A percentile compares a stretch with the other conserved stretches of the same genome.
Conservation (phyloP, 2,797 vertebrate species). For the Danio jaintianensis region DNA sequence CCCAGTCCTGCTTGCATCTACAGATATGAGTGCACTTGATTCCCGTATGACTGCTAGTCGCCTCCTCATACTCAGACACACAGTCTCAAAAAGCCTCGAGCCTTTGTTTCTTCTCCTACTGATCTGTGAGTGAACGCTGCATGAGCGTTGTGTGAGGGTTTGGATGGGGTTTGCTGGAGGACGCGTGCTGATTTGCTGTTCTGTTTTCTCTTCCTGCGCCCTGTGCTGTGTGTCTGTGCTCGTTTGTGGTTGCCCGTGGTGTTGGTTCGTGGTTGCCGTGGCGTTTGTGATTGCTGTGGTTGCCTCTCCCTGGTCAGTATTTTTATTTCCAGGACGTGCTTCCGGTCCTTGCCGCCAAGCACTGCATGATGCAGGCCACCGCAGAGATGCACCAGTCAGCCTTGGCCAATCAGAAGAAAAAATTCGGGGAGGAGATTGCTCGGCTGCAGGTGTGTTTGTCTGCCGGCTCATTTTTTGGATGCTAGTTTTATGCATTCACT, state of each 20-base stretch:
- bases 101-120: conserved; percentile 51
- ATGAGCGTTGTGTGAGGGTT: conserved; percentile 58
- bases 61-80: conserved; percentile 15
- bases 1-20: not conserved
- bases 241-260: conserved; percentile 82
- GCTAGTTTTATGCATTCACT: conserved; percentile 71
- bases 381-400: conserved; percentile 93
- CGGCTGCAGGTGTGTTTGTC: conserved; percentile 87
- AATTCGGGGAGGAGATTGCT: conserved; percentile 96
- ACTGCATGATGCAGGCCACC: conserved; percentile 98
- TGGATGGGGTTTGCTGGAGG: conserved; percentile 65
- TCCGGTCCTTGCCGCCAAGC: conserved; percentile 96
- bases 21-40: not conserved
- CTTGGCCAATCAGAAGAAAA: conserved; percentile 96
- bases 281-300: conserved; percentile 78
- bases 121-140: conserved; percentile 58
- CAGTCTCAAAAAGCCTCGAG: conserved; percentile 16
- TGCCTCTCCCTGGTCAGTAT: conserved; percentile 98
- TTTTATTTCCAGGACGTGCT: conserved; percentile 99
- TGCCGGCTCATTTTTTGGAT: conserved; percentile 41
- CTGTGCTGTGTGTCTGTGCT: conserved; percentile 73
- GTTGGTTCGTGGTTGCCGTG: conserved; percentile 73
- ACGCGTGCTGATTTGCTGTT: conserved; percentile 80
- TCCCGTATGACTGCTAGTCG: not conserved
- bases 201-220: conserved; percentile 83